Percentiles rank a stretch among this genome's conserved stretches.
These are phyloP conservation scores for Herpetotheres cachinnans DNA, from an alignment of 2,113 vertebrate species.

Conservation along the genomic window DNA sequence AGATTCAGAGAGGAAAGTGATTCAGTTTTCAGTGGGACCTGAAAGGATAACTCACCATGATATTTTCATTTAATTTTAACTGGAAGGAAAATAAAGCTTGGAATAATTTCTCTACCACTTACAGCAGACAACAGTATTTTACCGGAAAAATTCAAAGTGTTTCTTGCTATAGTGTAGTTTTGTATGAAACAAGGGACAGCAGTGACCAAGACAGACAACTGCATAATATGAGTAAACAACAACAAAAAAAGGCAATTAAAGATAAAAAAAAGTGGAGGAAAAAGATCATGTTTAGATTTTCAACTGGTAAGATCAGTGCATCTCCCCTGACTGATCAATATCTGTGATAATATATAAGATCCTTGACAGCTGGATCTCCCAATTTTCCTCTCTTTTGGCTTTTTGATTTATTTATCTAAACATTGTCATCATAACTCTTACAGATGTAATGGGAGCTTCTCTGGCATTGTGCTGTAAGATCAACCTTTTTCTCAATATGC, in stretches of 20 bases:
- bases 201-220: background rate
- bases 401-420: background rate
- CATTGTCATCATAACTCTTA: background rate
- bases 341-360: background rate
- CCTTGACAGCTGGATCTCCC: background rate
- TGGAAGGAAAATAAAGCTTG: background rate
- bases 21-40: background rate
- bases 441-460: background rate
- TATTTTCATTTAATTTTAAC: background rate
- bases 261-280: background rate
- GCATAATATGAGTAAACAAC: background rate
- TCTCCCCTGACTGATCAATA: background rate
- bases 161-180: background rate
- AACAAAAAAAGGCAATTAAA: background rate
- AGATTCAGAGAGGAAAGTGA: background rate
- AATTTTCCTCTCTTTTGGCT: background rate
- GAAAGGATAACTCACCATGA: background rate
- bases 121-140: background rate
- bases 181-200: background rate
- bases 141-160: background rate
- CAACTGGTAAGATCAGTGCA: background rate
- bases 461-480: background rate
- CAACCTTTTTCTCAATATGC: background rate
- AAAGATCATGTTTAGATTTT: background rate
- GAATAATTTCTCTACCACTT: background rate